Base-by-base conservation (phyloP, 1,140 invertebrate genomes). In the Harlomillsia oculata region DNA sequence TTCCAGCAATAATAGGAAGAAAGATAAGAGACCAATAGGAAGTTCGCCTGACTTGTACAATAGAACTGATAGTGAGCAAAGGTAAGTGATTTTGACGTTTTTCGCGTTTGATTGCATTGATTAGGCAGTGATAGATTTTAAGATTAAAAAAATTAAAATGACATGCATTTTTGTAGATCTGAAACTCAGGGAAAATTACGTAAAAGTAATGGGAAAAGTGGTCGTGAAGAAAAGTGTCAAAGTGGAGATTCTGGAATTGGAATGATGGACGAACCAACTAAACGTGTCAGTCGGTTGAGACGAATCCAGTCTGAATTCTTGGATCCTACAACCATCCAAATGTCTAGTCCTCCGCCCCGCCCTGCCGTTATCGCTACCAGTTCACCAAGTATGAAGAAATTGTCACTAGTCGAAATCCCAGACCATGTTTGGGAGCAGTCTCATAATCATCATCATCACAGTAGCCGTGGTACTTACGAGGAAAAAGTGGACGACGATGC, bases 171-270 rank as follows among this genome's bases (percentile, higher is more conserved):
- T 34, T 34, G 32, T n/a, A 34, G 32, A 34, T 34, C n/a, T 34
- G 32, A 37, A 39, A 50, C 48, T 11, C 23, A 30, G 25, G 48
- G 34, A 18, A 56, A 56, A 48, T 39, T 43, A 45, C 9, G 53
- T 18, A 43, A 56, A 40, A 45, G 45, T 18, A 71, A 75, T 21
- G 81, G 77, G 37, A 83, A 83, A 69, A 80, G 80, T 23, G 78
- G 80, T 28, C 74, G 82, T 49, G 80, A 76, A 63, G 78, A 81
- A 48, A 85, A 85, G 69, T 85, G 83, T 68, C 83, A 83, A 69
- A 83, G 81, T 63, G 82, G 82, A 11, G 83, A 85, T 68, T 83
- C 81, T 44, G 83, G 83, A 28, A 84, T 84, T 66, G 81, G 83
- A 69, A 80, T 83, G 28, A 20, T 30, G n/a, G 51, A 56, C 6